phyloP scores from a whole-genome alignment of 2,113 vertebrate species.

The Mesitornis unicolor region DNA sequence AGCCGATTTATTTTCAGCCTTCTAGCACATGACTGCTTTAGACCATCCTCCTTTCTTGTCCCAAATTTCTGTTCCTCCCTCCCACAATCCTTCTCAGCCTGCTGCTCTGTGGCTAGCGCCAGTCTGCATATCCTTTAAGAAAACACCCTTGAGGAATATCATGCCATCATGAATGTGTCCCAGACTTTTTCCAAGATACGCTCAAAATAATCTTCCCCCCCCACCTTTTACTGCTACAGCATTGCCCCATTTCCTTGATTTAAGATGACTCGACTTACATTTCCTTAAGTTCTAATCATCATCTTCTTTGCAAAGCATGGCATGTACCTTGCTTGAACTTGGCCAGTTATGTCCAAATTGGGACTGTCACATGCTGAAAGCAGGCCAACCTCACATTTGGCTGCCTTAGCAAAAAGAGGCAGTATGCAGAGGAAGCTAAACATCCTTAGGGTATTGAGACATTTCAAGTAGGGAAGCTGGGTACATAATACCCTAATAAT shows the following conservation, averaged over 20 bases:
- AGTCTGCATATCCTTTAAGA: conserved; percentile 28
- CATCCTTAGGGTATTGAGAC: conserved; percentile 42
- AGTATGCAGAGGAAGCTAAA: conserved; percentile 43
- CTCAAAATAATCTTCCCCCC: conserved; percentile 13
- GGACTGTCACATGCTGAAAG: conserved; percentile 32
- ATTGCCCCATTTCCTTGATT: conserved; percentile 48
- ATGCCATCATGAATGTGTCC: conserved; percentile 28
- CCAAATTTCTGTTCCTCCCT: conserved; percentile 25
- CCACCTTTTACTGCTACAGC: background rate
- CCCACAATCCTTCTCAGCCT: background rate
- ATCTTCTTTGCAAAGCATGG: background rate
- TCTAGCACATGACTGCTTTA: conserved; percentile 36
- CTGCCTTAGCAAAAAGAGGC: background rate
- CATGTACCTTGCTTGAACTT: conserved; percentile 59
- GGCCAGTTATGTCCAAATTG: conserved; percentile 23
- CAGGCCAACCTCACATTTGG: background rate
- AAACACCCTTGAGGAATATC: conserved; percentile 35
- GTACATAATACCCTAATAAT: conserved; percentile 50
- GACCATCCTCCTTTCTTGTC: conserved; percentile 1
- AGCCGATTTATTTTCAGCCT: conserved; percentile 51
- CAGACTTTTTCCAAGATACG: background rate
- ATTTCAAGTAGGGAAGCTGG: conserved; percentile 55
- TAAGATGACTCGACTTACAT: conserved; percentile 41
- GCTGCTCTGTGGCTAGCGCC: background rate
- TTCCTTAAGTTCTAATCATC: conserved; percentile 31